A percentile compares a stretch with the other conserved stretches of the same genome.
Conservation (phyloP, 2,888 invertebrate genomes). For the Hanleya hanleyi region DNA sequence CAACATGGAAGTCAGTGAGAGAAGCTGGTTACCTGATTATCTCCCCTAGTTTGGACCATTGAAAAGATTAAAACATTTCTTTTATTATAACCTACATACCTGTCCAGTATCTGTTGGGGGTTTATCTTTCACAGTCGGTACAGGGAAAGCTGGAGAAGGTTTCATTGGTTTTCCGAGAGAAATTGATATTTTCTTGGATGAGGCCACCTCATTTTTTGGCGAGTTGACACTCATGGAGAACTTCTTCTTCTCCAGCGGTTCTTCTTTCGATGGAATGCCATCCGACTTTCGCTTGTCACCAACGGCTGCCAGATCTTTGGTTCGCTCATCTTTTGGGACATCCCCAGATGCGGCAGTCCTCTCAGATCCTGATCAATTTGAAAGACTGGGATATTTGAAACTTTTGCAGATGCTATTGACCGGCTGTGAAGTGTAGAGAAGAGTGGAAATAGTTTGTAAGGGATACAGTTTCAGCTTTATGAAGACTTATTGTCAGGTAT, state of each 20-base stretch:
- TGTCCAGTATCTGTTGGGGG: too few species aligned
- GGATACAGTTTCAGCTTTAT: too few species aligned
- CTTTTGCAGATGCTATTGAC: not conserved
- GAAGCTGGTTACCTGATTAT: too few species aligned
- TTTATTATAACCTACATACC: too few species aligned
- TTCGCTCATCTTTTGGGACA: too few species aligned
- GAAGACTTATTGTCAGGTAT: too few species aligned
- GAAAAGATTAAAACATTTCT: too few species aligned
- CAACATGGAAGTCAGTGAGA: too few species aligned
- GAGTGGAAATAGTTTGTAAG: too few species aligned
- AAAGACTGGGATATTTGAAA: slow-evolving; percentile 45
- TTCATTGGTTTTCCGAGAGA: not conserved
- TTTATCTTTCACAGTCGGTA: too few species aligned
- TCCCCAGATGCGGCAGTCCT: not conserved
- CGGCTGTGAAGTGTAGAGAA: too few species aligned
- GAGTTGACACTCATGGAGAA: slow-evolving; percentile 32
- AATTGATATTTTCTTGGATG: not conserved
- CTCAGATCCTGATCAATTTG: slow-evolving; percentile 39
- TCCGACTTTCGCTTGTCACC: not conserved
- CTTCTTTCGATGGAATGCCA: slow-evolving; percentile 6
- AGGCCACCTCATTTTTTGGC: not conserved
- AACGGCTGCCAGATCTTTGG: not conserved
- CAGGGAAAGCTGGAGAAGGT: not conserved
- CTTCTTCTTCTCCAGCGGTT: slow-evolving; percentile 42
- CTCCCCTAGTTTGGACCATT: too few species aligned